Base-by-base conservation (phyloP, 1,140 invertebrate species). In the Scaptodrosophila lebanonensis region DNA sequence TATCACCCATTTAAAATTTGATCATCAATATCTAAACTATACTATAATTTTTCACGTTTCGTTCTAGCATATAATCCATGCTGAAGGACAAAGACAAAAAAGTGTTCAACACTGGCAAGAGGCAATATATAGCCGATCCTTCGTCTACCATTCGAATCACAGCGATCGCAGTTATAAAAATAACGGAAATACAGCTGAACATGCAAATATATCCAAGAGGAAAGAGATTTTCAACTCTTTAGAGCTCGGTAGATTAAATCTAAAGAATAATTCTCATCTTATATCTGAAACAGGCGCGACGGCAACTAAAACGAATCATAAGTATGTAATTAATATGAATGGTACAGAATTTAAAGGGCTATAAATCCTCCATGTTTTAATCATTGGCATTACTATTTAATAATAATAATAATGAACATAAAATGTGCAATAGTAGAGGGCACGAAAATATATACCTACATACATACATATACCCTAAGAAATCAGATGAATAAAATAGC, bases 1-100 rank as follows among this genome's bases (percentile, higher is more conserved):
- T n/a, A n/a, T n/a, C n/a, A n/a, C n/a, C n/a, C n/a, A n/a, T n/a
- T n/a, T n/a, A n/a, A n/a, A n/a, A n/a, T n/a, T 13, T 16, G 15
- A 38, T n/a, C 27, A 12, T 25, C 11, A 22, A 33, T 9, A 6
- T 40, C n/a, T n/a, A n/a, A n/a, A n/a, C n/a, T n/a, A n/a, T n/a
- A n/a, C n/a, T n/a, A n/a, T n/a, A n/a, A n/a, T n/a, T n/a, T 33
- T 29, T 45, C 6, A 9, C n/a, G n/a, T 9, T 16, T 17, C 4
- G n/a, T 53, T 59, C 2, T 44, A 73, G 64, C 64, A 67, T 35
- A 68, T 72, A 52, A 36, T 62, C 17, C 63, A 54, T 59, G 29
- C 69, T 1, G 52, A 71, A 17, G 30, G 49, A 18, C 65, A 62
- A 8, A 49, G 47, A 8, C 62, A 65, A 36, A 56, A 53, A 29